A percentile compares a stretch with the other conserved stretches of the same genome.
These are phyloP conservation scores for Malacoraja senta DNA, from an alignment of 2,797 vertebrate genomes.

Conservation along the genomic window DNA sequence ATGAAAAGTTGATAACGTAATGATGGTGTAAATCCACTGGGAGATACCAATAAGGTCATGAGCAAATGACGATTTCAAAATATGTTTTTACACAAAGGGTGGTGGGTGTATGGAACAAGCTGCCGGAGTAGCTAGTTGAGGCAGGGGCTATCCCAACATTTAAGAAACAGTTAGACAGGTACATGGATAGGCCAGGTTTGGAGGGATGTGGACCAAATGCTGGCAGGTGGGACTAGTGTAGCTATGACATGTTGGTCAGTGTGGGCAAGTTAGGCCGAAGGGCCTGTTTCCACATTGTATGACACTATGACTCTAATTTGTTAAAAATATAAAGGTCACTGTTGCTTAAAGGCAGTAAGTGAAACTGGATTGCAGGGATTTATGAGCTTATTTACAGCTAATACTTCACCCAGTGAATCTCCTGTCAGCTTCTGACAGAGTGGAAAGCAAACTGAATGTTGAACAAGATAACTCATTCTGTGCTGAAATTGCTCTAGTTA, in stretches of 20 bases:
- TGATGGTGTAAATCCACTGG: neutral
- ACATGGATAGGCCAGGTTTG: no score
- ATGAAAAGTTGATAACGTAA: neutral
- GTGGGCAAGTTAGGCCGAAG: no score
- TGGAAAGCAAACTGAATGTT: neutral
- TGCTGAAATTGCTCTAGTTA: neutral
- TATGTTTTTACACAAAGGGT: neutral
- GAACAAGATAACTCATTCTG: neutral
- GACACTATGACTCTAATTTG: neutral
- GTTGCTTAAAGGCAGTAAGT: neutral
- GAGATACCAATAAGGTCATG: neutral
- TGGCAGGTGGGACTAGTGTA: no score
- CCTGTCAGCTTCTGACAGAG: neutral
- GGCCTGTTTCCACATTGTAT: no score
- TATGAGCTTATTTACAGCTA: constrained; percentile 13
- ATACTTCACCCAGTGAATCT: neutral
- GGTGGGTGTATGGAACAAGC: no score
- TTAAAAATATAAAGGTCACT: neutral
- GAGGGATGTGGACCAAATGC: no score
- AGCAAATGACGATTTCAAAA: neutral
- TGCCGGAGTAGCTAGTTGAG: no score
- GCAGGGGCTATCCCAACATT: no score
- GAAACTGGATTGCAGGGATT: neutral
- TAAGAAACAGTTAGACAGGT: no score
- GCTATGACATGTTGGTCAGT: no score